phyloP scores from a whole-genome alignment of 2,888 invertebrate genomes.

The Acanthococcus lagerstroemiae region DNA sequence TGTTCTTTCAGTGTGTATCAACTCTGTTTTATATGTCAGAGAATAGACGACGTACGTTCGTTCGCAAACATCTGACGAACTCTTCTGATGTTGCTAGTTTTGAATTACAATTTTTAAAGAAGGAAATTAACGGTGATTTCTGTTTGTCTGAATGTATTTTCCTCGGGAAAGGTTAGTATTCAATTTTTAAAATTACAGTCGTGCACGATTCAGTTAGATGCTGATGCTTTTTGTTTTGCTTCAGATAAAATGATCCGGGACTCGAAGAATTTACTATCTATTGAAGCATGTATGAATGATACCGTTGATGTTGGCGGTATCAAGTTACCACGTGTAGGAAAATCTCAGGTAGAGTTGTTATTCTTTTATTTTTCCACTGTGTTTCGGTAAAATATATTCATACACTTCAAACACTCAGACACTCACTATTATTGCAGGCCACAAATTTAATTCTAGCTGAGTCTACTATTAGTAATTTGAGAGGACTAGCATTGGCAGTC shows the following conservation, averaged over 20 bases:
- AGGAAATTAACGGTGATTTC: neutral
- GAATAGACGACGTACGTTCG: slow-evolving; percentile 40
- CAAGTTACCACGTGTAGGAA: slow-evolving; percentile 2
- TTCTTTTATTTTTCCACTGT: neutral
- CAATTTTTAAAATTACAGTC: neutral
- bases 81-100: neutral
- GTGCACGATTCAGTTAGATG: neutral
- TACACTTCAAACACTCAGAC: neutral
- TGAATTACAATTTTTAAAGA: neutral
- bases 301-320: slow-evolving; percentile 2
- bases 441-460: slow-evolving; percentile 26
- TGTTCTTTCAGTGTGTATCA: slow-evolving; percentile 54
- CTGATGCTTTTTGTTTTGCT: neutral
- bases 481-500: slow-evolving; percentile 56
- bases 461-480: slow-evolving; percentile 34
- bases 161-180: neutral
- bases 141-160: neutral
- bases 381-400: neutral
- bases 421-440: slow-evolving; percentile 41
- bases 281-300: neutral
- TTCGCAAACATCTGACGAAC: neutral
- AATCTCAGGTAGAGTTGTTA: too few species aligned
- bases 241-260: too few species aligned
- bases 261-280: neutral
- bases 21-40: slow-evolving; percentile 57